These are phyloP conservation scores for Syrista parreyssii DNA, from an alignment of 2,888 invertebrate genomes.

Conservation along the genomic window DNA sequence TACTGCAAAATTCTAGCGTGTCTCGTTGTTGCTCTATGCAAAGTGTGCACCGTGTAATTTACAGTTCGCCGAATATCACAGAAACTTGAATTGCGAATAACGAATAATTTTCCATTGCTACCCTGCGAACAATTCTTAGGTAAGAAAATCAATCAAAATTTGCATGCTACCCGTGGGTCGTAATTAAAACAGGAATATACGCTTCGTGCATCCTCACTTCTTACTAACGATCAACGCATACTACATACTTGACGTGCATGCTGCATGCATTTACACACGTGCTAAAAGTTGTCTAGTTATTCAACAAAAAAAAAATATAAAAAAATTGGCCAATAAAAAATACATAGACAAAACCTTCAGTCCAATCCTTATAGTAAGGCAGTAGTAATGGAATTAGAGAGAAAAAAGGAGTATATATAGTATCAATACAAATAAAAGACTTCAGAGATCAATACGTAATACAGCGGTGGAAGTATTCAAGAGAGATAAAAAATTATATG, in stretches of 20 bases:
- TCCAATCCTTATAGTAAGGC: slow-evolving; percentile 66
- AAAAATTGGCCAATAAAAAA: slow-evolving; percentile 51
- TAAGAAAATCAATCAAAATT: not conserved
- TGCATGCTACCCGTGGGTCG: slow-evolving; percentile 11
- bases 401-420: slow-evolving; percentile 32
- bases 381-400: slow-evolving; percentile 57
- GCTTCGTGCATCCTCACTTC: not conserved
- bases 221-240: not conserved
- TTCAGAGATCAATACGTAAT: slow-evolving; percentile 14
- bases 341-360: slow-evolving; percentile 61
- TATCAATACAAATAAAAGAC: slow-evolving; percentile 22
- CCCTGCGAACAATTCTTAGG: slow-evolving; percentile 15
- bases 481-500: slow-evolving; percentile 4
- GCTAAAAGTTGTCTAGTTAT: slow-evolving; percentile 31
- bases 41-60: not conserved
- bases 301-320: slow-evolving; percentile 38
- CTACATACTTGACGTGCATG: slow-evolving; percentile 25
- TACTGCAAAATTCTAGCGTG: not conserved
- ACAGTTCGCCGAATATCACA: not conserved
- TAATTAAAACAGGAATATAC: slow-evolving; percentile 15
- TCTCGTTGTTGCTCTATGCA: not conserved
- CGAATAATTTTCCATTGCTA: slow-evolving; percentile 11
- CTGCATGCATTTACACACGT: slow-evolving; percentile 42
- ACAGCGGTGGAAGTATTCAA: slow-evolving; percentile 7
- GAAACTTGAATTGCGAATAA: not conserved